Evolutionary conservation across 1,140 invertebrate genomes (phyloP).

Genomic region (Lutraria rhynchaena): DNA sequence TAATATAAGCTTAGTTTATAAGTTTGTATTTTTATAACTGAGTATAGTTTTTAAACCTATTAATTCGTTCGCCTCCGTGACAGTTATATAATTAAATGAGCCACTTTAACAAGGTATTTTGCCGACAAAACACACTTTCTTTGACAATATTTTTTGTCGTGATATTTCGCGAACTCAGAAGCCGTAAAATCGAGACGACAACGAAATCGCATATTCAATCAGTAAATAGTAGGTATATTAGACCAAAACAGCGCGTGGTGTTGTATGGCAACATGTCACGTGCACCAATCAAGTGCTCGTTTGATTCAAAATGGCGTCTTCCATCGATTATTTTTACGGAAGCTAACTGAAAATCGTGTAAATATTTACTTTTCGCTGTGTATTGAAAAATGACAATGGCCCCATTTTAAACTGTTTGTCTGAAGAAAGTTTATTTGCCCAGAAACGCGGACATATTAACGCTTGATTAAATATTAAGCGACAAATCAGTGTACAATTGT

Average conservation of each 20-base stretch:
- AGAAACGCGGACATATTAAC: neutral
- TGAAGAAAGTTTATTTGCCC: neutral
- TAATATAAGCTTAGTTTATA: no score
- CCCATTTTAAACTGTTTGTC: neutral
- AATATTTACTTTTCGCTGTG: conserved; percentile 13
- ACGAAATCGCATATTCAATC: no score
- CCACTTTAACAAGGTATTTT: no score
- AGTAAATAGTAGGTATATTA: neutral
- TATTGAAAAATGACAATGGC: neutral
- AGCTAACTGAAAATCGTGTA: conserved; percentile 5
- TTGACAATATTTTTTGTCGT: no score
- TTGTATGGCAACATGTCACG: conserved; percentile 53
- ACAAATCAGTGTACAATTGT: neutral
- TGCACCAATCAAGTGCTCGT: conserved; percentile 54
- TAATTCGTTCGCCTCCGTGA: no score
- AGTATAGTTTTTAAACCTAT: no score
- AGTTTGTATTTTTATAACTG: no score
- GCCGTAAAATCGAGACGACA: no score
- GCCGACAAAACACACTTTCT: no score
- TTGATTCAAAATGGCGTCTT: conserved; percentile 44
- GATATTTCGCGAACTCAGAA: no score
- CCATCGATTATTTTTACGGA: conserved; percentile 40
- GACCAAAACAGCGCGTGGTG: conserved; percentile 7
- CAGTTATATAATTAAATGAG: no score
- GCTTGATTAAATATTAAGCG: neutral